A percentile compares a stretch with the other conserved stretches of the same genome.
Conservation (phyloP, 2,888 invertebrate species). For the Ethmia dodecea region DNA sequence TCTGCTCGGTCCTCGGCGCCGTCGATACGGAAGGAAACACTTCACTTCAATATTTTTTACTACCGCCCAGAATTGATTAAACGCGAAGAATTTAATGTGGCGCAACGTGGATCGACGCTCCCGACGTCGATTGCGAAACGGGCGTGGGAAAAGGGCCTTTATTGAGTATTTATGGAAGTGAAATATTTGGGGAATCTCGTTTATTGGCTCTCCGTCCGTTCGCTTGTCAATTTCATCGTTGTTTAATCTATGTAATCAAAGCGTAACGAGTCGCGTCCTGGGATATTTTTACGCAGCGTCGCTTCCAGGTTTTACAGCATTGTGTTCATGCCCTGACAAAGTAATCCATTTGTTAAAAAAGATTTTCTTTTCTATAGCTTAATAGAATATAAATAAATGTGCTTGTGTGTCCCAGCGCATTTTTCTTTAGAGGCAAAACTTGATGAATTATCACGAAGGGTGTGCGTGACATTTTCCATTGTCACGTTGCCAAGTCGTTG, state of each 20-base stretch:
- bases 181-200: slow-evolving; percentile 51
- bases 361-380: too few relatives aligned
- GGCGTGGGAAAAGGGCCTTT: slow-evolving; percentile 49
- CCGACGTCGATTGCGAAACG: slow-evolving; percentile 45
- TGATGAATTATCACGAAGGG: slow-evolving; percentile 24
- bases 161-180: slow-evolving; percentile 49
- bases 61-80: slow-evolving; percentile 59
- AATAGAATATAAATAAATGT: too few relatives aligned
- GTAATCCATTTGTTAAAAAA: not conserved
- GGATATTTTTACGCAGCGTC: slow-evolving; percentile 11
- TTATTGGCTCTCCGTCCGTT: slow-evolving; percentile 45
- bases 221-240: slow-evolving; percentile 43
- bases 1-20: slow-evolving; percentile 47
- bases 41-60: slow-evolving; percentile 56
- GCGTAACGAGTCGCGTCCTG: slow-evolving; percentile 18
- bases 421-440: slow-evolving; percentile 7
- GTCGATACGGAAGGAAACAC: slow-evolving; percentile 56
- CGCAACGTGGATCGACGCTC: slow-evolving; percentile 45
- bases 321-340: not conserved
- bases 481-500: slow-evolving; percentile 25
- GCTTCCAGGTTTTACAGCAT: slow-evolving; percentile 5
- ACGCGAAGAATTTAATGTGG: slow-evolving; percentile 66
- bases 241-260: slow-evolving; percentile 39
- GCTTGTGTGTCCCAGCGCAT: too few relatives aligned
- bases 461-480: slow-evolving; percentile 30